Base-by-base conservation (phyloP, 2,888 invertebrate genomes). In the Drosophila anceps region DNA sequence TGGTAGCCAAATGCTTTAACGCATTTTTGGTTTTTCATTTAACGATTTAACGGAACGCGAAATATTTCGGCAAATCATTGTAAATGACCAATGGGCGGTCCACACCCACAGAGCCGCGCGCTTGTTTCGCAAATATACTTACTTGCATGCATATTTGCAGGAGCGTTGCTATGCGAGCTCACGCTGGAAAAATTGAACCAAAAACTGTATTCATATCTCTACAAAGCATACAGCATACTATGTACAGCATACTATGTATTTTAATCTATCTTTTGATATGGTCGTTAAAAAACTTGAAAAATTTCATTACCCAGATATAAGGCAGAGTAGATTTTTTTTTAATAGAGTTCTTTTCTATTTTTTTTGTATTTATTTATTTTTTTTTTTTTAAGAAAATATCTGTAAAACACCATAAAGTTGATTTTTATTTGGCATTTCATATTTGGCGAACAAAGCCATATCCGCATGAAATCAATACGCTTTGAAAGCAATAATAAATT, bases 1-100 rank as follows among this genome's bases (percentile, higher is more conserved):
- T 62, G 46, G 59, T 65, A 60, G 39, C 57, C 33, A 50, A 73
- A 20, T 54, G 61, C 74, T 77, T 77, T 71, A 67, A 64, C 43
- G 20, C 39, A 33, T 70, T 57, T 48, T 44, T 55, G 29, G 54
- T 37, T 44, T 63, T 64, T 55, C 67, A 55, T 33, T 72, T 69
- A 57, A 62, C 46, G 68, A 69, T 75, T 78, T 66, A 61, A 75
- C 58, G 54, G 13, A 58, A 76, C 62, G 65, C 71, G 73, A 78
- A 78, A 59, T 58, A 73, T 69, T 79, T 73, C 48, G 55, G 27
- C 41, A 76, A 79, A 79, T 67, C 60, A 73, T 66, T 63, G 63
- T 54, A 68, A 63, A 67, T 70, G 63, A 54, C 73, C 73, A 77
- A 48, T 60, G 70, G 75, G 60, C 31, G 61, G 61, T 18, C 33